Percentiles rank a stretch among this genome's conserved stretches.
These are phyloP conservation scores for Apomyelois bistriatella DNA, from an alignment of 2,888 invertebrate species.

Conservation along the genomic window DNA sequence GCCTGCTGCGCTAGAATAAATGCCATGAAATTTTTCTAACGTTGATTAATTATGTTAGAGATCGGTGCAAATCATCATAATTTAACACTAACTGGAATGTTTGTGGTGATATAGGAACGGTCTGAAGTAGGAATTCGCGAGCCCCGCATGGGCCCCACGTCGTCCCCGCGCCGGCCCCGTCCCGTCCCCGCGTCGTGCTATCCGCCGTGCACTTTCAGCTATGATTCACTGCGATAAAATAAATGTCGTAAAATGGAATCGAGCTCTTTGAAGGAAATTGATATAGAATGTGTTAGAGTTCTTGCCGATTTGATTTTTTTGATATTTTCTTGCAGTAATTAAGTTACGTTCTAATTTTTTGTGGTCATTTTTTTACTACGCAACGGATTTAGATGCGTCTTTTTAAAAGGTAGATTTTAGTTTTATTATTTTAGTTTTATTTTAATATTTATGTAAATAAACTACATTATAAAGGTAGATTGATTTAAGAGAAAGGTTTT, in stretches of 20 bases:
- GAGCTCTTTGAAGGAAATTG: constrained; percentile 40
- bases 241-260: constrained; percentile 39
- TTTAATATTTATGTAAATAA: no score
- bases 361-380: no score
- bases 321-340: not conserved
- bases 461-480: no score
- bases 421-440: no score
- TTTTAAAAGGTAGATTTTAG: no score
- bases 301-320: not conserved
- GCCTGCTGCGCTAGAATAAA: no score
- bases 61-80: not conserved
- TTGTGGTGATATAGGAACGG: not conserved
- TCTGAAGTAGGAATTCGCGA: not conserved
- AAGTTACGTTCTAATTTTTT: no score
- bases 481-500: no score
- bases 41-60: no score
- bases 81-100: not conserved
- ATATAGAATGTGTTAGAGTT: constrained; percentile 26
- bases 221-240: constrained; percentile 40
- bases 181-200: not conserved
- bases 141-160: constrained; percentile 25
- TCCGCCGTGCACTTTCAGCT: constrained; percentile 20
- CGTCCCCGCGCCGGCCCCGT: constrained; percentile 19
- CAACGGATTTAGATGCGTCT: no score
- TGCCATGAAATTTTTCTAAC: no score